These are phyloP conservation scores for Melanotus villosus DNA, from an alignment of 2,888 invertebrate species.

Conservation along the genomic window DNA sequence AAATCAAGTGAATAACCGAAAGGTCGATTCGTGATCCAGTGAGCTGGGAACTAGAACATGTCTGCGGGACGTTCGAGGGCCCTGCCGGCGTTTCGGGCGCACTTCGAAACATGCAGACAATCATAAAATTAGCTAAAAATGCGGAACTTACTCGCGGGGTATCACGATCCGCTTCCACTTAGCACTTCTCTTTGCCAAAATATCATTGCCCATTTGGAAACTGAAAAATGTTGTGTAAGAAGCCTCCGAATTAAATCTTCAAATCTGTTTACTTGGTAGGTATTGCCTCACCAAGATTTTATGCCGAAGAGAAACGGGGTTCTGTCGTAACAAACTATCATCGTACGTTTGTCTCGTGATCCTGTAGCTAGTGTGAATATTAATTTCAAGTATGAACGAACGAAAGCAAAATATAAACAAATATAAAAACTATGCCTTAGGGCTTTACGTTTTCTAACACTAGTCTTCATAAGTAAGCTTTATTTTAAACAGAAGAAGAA, in stretches of 20 bases:
- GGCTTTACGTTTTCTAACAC: too few species aligned
- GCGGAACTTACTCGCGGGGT: conserved; percentile 57
- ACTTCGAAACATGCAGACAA: conserved; percentile 51
- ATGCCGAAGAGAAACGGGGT: too few species aligned
- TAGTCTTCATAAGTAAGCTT: too few species aligned
- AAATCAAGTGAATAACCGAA: conserved; percentile 53
- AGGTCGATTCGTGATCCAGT: conserved; percentile 62
- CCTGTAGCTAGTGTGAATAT: too few species aligned
- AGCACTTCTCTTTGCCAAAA: conserved; percentile 14
- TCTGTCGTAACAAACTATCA: too few species aligned
- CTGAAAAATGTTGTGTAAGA: not conserved
- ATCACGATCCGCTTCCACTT: conserved; percentile 36
- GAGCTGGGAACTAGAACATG: conserved; percentile 66
- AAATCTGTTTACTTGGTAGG: not conserved
- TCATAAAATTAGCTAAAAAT: conserved; percentile 62
- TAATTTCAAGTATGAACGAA: too few species aligned
- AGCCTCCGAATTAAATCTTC: not conserved
- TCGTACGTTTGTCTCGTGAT: too few species aligned
- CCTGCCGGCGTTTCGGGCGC: conserved; percentile 57
- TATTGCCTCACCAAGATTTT: not conserved
- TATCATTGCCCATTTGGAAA: conserved; percentile 4
- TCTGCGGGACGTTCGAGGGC: conserved; percentile 61
- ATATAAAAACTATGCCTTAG: too few species aligned
- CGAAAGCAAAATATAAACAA: too few species aligned
- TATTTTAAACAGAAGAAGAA: too few species aligned